Base-by-base conservation (phyloP, 2,888 invertebrate genomes). In the Liopterus haemorrhoidalis region DNA sequence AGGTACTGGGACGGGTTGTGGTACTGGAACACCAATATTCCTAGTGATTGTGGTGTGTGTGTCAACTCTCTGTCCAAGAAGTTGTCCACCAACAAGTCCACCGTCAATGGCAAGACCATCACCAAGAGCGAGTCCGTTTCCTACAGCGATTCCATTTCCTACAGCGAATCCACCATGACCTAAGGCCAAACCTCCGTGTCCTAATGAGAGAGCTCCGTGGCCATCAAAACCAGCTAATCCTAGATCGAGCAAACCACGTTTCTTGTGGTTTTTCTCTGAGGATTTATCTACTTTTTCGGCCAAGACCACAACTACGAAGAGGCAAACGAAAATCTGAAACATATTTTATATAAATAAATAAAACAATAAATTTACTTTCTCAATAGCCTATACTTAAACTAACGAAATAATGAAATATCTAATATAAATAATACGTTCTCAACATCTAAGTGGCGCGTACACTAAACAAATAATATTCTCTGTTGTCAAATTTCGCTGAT, bases 1-100 rank as follows among this genome's bases (percentile, higher is more conserved):
- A 38, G 75, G 67, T 11, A 81, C 75, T 0, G 79, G 78, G 0
- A 76, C 71, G 9, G 72, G 73, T 20, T 61, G 60, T 19, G 60
- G 58, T 5, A 63, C 60, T 4, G 62, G 59, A 2, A 63, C 57
- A 4, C 65, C 66, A 37, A 65, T 48, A 27, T 71, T 72, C 47
- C 71, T 68, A 14, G 70, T 69, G 48, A 74, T 64, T 27, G 71
- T 67, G 9, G 72, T 65, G 36, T 69, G 66, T 9, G 66, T 59
- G 27, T 66, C 63, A 14, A 67, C 56, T n/a, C 51, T 55, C 5
- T 46, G 12, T 1, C 38, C 38, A 5, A 38, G 11, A 2, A 25
- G 24, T 5, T 19, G 11, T 6, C 25, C 38, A 9, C 53, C 50
- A 15, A 54, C 50, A 20, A 49, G 52, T 21, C 54, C 48, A 25